A percentile compares a stretch with the other conserved stretches of the same genome.
Conservation (phyloP, 1,140 invertebrate species). For the Penaeus indicus region DNA sequence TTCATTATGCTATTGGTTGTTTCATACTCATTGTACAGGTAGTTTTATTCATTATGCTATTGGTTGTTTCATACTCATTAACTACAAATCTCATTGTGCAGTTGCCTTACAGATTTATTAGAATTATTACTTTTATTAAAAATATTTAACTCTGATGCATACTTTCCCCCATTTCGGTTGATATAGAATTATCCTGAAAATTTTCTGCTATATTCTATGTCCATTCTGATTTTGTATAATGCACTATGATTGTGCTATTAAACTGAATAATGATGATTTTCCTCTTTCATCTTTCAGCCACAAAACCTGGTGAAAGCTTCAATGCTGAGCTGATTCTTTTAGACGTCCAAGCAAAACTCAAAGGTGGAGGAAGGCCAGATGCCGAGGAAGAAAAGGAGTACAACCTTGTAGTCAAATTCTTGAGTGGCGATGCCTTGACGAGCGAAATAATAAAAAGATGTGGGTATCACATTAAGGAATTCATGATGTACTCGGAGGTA, state of each 20-base stretch:
- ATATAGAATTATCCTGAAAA: too few species aligned
- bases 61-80: too few species aligned
- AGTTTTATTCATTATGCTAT: too few species aligned
- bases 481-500: constrained; percentile 64
- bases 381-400: constrained; percentile 52
- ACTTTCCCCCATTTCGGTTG: too few species aligned
- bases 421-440: constrained; percentile 56
- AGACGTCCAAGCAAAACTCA: constrained; percentile 47
- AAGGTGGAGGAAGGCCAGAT: constrained; percentile 1
- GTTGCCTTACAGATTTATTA: too few species aligned
- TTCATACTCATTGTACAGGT: too few species aligned
- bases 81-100: too few species aligned
- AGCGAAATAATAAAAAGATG: constrained; percentile 49
- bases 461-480: constrained; percentile 58
- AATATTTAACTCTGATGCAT: too few species aligned
- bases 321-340: constrained; percentile 63
- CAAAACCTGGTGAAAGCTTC: constrained; percentile 65
- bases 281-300: constrained; percentile 54
- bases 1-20: too few species aligned
- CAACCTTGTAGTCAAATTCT: constrained; percentile 61
- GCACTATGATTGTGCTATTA: too few species aligned
- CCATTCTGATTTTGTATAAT: background rate
- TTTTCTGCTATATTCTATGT: background rate
- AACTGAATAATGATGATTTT: background rate
- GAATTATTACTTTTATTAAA: too few species aligned